Conservation (phyloP, 1,140 invertebrate species). For the Hypsibius dujardini region DNA sequence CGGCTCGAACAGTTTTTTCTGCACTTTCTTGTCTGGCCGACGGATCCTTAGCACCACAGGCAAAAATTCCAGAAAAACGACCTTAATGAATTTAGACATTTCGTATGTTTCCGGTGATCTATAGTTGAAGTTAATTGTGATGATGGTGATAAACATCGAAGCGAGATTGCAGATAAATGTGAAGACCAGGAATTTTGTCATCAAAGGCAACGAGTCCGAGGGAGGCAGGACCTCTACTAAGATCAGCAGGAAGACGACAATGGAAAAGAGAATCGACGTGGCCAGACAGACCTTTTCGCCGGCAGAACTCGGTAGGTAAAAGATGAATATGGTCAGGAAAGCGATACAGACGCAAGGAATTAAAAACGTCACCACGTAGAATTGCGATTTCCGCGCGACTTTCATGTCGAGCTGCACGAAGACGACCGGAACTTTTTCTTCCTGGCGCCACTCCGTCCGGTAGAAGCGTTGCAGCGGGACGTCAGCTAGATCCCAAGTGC, state of each 20-base stretch:
- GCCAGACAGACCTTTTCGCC: constrained; percentile 35
- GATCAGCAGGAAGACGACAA: constrained; percentile 15
- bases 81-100: not conserved
- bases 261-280: not conserved
- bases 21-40: not conserved
- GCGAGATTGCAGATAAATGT: not conserved
- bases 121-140: not conserved
- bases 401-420: constrained; percentile 94
- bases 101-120: not conserved
- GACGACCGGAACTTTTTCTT: constrained; percentile 55
- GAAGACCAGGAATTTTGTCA: constrained; percentile 13
- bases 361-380: constrained; percentile 98
- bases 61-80: not conserved
- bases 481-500: constrained; percentile 93
- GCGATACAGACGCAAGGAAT: constrained; percentile 94
- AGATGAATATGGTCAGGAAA: constrained; percentile 91
- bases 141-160: not conserved
- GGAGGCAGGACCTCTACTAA: not conserved
- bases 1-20: not conserved
- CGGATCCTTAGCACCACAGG: not conserved
- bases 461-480: constrained; percentile 75
- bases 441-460: constrained; percentile 41
- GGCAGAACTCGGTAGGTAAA: constrained; percentile 73
- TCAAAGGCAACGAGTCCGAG: constrained; percentile 3
- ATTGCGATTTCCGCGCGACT: constrained; percentile 85